Base-by-base conservation (phyloP, 2,797 vertebrate genomes). In the Pseudochirops cupreus region DNA sequence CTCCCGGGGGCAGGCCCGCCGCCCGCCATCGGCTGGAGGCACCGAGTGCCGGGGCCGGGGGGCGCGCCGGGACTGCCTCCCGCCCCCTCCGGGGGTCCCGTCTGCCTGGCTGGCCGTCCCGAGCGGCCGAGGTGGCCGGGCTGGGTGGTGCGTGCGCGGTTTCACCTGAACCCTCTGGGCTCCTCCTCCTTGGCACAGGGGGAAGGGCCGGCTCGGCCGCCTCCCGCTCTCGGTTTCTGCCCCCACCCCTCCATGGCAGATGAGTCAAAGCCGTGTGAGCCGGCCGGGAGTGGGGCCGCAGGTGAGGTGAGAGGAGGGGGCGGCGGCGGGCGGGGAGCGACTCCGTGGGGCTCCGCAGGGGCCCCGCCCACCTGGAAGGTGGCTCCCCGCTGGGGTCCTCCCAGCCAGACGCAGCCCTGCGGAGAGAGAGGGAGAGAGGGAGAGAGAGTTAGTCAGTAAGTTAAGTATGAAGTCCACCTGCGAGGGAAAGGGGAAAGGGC, bases 151-250 rank as follows among this genome's bases (percentile, higher is more conserved):
- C 97, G 91, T 92, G 74, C 74, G 74, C 94, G 92, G 97, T 95
- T 97, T 97, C 97, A 98, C 98, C 98, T 98, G 98, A 97, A 94
- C 92, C 31, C 93, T 5, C 95, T 95, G 74, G 54, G 96, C 97
- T 87, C 97, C 97, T 91, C 94, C 97, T 94, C 67, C 57, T 9
- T 0, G 92, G 57, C 94, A 89, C 58, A 10, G 54, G 92, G 93
- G 94, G 94, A 74, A 95, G 90, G 94, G 92, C 96, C 29, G 28
- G 95, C 56, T 46, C 93, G 53, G 96, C 95, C 95, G 96, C 95
- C 96, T 92, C 97, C 98, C 96, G 93, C 26, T 9, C 92, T 55
- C 92, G 96, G 59, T 94, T 67, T 94, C 94, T 26, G 6, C 58
- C 67, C 52, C 55, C 74, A 1, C 94, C 92, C 93, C 74, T 93